Base-by-base conservation (phyloP, 2,888 invertebrate species). In the Phyto melanocephala region DNA sequence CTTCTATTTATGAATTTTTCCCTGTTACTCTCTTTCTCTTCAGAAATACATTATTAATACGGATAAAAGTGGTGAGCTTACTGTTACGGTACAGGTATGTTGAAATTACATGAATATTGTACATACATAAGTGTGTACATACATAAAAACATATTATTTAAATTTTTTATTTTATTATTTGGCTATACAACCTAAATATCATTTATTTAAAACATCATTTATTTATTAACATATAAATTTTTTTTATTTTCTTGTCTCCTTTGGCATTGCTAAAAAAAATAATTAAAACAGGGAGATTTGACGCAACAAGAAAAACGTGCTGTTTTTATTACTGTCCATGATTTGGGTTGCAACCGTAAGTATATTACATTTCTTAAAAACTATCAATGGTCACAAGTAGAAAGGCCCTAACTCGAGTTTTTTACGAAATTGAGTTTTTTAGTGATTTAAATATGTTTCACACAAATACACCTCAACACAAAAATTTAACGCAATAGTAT, bases 281-380 rank as follows among this genome's bases (percentile, higher is more conserved):
- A 45, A 65, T 62, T n/a, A 7, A n/a, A 93, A 20, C 93, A 96
- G 96, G 96, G 96, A 78, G 95, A 96, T 91, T 90, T 96, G 86
- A 94, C 94, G 85, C 95, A 95, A 88, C 94, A 95, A 87, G 95
- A 96, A 87, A 95, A 95, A 88, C 92, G 95, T 90, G 96, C 96
- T 81, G 94, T 96, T 85, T 96, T 97, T 89, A 92, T 97, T 71
- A 97, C 97, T 35, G 96, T 97, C 0, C 97, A 97, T 91, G 97
- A 97, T 90, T 93, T 97, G 87, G 97, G 97, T 88, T 95, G 95
- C 88, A 95, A 95, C 89, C 95, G 95, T 95, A 91, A 94, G 95
- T 89, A 68, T 63, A 24, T 74, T 63, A n/a, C n/a, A n/a, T n/a
- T n/a, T n/a, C n/a, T n/a, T n/a, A n/a, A n/a, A n/a, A n/a, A n/a